A percentile compares a stretch with the other conserved stretches of the same genome.
Conservation (phyloP, 2,797 vertebrate species). For the Peromyscus melanophrys region DNA sequence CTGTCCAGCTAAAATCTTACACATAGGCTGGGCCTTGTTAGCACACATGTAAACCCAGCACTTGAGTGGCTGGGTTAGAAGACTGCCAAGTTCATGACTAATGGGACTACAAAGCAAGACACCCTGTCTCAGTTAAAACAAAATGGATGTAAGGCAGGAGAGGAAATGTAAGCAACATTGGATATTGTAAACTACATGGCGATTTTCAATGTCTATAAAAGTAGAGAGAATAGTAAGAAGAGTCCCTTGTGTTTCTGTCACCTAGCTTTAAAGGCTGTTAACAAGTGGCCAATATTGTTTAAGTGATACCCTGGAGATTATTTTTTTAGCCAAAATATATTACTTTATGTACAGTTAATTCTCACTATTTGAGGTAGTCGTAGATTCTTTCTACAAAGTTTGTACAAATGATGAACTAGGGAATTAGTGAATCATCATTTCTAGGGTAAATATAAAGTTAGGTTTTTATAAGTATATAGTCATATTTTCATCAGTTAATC, state of each 20-base stretch:
- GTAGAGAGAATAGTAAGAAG: not conserved
- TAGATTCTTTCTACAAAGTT: constrained; percentile 7
- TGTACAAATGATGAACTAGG: not conserved
- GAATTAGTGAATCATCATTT: constrained; percentile 7
- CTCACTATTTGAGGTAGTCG: not conserved
- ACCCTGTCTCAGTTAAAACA: not conserved
- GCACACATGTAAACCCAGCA: not conserved
- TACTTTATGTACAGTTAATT: not conserved
- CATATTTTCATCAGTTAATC: constrained; percentile 46
- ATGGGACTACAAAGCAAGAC: not conserved
- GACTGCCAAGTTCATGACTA: not conserved
- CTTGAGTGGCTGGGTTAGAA: not conserved
- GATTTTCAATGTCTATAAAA: constrained; percentile 23
- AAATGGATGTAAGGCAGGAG: not conserved
- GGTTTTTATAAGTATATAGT: not conserved
- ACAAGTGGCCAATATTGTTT: not conserved
- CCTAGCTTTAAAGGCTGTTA: not conserved
- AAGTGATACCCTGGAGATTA: not conserved
- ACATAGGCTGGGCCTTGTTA: not conserved
- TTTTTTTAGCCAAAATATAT: constrained; percentile 42
- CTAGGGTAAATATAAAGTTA: not conserved
- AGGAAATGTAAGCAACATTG: not conserved
- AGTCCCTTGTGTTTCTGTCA: not conserved
- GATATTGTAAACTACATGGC: not conserved
- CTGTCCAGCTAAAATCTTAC: not conserved